These are phyloP conservation scores for Scelioninae gen. 1 DNA, from an alignment of 2,888 invertebrate genomes.

Conservation along the genomic window DNA sequence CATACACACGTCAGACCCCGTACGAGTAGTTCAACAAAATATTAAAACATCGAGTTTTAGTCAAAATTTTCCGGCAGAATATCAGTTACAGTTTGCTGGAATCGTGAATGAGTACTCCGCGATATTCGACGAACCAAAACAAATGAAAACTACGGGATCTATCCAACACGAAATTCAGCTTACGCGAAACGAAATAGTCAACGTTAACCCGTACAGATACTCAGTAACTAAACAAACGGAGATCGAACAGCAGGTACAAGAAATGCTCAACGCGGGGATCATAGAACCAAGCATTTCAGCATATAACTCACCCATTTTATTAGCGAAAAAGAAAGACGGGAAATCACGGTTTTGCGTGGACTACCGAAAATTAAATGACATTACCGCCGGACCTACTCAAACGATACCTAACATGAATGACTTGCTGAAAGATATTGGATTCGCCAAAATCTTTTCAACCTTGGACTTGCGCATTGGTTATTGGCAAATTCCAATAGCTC, in stretches of 20 bases:
- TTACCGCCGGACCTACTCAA: slow-evolving; percentile 62
- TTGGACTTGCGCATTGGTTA: slow-evolving; percentile 69
- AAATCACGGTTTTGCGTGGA: slow-evolving; percentile 60
- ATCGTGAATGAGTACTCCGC: neutral
- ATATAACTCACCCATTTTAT: slow-evolving; percentile 62
- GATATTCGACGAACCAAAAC: slow-evolving; percentile 18
- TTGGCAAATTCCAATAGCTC: slow-evolving; percentile 76
- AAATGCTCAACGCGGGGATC: slow-evolving; percentile 20
- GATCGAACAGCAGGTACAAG: slow-evolving; percentile 15
- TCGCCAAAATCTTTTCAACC: slow-evolving; percentile 73
- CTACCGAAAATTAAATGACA: slow-evolving; percentile 70
- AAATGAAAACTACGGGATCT: slow-evolving; percentile 13
- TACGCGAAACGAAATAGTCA: neutral
- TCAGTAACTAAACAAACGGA: neutral
- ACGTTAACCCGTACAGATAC: slow-evolving; percentile 10
- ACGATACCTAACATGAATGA: slow-evolving; percentile 72
- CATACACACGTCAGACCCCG: neutral
- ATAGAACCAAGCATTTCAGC: slow-evolving; percentile 12
- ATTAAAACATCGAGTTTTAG: neutral
- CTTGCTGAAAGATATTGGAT: slow-evolving; percentile 72
- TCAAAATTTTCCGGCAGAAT: neutral
- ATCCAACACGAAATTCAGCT: slow-evolving; percentile 26
- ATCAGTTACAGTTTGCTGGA: neutral
- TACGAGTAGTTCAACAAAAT: too few species aligned
- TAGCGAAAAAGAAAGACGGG: slow-evolving; percentile 60